phyloP scores from a whole-genome alignment of 2,113 vertebrate genomes.

The Passer montanus region DNA sequence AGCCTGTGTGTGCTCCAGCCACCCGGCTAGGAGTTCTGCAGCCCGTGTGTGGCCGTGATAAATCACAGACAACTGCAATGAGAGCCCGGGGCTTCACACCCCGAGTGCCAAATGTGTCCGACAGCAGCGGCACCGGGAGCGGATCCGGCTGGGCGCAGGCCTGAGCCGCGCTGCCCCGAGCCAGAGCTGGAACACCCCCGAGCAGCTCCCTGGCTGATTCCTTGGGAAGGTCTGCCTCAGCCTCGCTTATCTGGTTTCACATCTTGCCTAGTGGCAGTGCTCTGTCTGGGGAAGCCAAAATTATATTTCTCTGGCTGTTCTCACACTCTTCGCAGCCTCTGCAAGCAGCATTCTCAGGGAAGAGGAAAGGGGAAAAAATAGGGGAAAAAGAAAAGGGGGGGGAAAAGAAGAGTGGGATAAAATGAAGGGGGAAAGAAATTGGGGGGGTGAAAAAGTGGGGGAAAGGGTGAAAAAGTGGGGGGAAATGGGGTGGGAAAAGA shows the following conservation, averaged over 20 bases:
- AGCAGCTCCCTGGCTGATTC: background rate
- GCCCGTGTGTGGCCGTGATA: background rate
- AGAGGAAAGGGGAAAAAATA: background rate
- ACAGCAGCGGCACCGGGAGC: background rate
- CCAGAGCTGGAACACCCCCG: background rate
- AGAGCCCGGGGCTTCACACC: background rate
- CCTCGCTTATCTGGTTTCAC: background rate
- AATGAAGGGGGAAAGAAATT: background rate
- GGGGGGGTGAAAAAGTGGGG: background rate
- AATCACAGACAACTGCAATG: slow-evolving; percentile 1
- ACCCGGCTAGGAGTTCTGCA: background rate
- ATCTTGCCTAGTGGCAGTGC: background rate
- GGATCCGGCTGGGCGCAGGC: background rate
- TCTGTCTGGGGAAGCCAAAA: background rate
- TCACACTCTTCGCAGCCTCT: background rate
- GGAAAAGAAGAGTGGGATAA: background rate
- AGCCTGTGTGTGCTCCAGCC: background rate
- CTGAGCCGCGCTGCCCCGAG: background rate
- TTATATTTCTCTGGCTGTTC: background rate
- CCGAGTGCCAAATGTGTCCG: background rate
- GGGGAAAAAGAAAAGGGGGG: background rate
- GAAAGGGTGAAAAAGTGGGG: background rate
- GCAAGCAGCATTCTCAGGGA: background rate
- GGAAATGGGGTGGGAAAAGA: background rate
- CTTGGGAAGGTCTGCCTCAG: background rate